Conservation (phyloP, 2,797 vertebrate genomes). For the Coendou prehensilis region DNA sequence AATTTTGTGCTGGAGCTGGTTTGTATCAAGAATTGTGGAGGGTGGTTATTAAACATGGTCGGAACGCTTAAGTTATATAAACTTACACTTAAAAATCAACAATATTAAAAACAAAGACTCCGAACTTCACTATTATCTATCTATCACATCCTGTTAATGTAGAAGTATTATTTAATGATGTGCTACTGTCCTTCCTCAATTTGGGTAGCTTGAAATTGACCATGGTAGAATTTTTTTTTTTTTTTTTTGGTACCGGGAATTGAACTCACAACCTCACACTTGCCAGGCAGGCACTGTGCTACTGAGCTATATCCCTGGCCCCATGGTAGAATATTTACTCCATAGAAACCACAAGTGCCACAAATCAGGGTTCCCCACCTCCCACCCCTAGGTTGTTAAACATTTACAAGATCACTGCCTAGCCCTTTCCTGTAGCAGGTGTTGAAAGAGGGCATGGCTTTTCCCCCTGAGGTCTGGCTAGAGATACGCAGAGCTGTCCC, state of each 20-base stretch:
- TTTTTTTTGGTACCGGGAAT: too few species aligned
- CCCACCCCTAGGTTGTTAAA: neutral
- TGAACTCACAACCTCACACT: too few species aligned
- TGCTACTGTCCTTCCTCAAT: neutral
- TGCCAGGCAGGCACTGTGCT: too few species aligned
- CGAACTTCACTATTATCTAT: slow-evolving; percentile 8
- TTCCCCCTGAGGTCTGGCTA: neutral
- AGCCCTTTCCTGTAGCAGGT: neutral
- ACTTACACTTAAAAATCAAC: neutral
- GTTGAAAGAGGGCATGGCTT: neutral
- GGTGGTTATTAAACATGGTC: slow-evolving; percentile 38
- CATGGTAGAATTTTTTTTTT: neutral
- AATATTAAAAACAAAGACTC: neutral
- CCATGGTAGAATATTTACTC: neutral
- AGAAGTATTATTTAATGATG: neutral
- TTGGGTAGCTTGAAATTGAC: slow-evolving; percentile 11
- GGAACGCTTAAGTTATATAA: slow-evolving; percentile 31
- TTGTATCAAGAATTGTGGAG: neutral
- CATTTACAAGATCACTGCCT: neutral
- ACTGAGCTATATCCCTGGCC: too few species aligned
- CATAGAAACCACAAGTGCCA: slow-evolving; percentile 21
- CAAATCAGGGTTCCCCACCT: neutral
- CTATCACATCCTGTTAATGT: neutral
- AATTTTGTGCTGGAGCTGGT: too few species aligned
- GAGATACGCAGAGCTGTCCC: neutral